phyloP scores from a whole-genome alignment of 2,797 vertebrate genomes.

The Cynopterus sphinx region DNA sequence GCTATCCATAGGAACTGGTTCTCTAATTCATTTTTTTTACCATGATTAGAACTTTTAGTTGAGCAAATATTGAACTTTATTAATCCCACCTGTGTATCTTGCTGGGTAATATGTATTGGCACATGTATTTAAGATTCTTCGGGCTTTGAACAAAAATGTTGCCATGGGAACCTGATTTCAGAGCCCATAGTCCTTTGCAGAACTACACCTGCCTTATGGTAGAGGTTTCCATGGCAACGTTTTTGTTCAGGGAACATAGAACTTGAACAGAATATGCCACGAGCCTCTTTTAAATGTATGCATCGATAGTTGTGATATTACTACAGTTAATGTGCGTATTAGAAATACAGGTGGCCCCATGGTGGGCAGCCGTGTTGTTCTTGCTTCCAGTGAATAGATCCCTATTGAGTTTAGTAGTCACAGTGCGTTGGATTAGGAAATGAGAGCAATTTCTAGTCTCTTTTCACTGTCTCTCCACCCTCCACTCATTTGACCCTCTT shows the following conservation, averaged over 20 bases:
- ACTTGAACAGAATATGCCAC: slow-evolving; percentile 71
- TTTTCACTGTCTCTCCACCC: slow-evolving; percentile 8
- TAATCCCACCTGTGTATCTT: slow-evolving; percentile 68
- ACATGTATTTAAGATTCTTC: slow-evolving; percentile 74
- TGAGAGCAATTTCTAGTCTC: slow-evolving; percentile 66
- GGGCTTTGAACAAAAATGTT: slow-evolving; percentile 82
- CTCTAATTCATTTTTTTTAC: slow-evolving; percentile 72
- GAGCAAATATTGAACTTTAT: slow-evolving; percentile 71
- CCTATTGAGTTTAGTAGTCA: slow-evolving; percentile 46
- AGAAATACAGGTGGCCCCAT: slow-evolving; percentile 41
- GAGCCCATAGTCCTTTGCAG: slow-evolving; percentile 76
- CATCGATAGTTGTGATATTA: slow-evolving; percentile 66
- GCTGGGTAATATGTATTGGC: slow-evolving; percentile 68
- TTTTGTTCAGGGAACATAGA: slow-evolving; percentile 79
- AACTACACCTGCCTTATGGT: slow-evolving; percentile 79
- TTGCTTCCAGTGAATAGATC: slow-evolving; percentile 42
- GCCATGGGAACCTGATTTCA: slow-evolving; percentile 82
- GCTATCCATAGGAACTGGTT: slow-evolving; percentile 66
- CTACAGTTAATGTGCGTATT: slow-evolving; percentile 63
- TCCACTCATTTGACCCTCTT: not conserved
- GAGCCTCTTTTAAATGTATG: slow-evolving; percentile 72
- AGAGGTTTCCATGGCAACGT: slow-evolving; percentile 84
- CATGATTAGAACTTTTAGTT: slow-evolving; percentile 69
- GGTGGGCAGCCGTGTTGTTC: slow-evolving; percentile 43
- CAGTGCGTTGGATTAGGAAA: slow-evolving; percentile 54